Conservation (phyloP, 1,140 invertebrate species). For the Procambarus clarkii region DNA sequence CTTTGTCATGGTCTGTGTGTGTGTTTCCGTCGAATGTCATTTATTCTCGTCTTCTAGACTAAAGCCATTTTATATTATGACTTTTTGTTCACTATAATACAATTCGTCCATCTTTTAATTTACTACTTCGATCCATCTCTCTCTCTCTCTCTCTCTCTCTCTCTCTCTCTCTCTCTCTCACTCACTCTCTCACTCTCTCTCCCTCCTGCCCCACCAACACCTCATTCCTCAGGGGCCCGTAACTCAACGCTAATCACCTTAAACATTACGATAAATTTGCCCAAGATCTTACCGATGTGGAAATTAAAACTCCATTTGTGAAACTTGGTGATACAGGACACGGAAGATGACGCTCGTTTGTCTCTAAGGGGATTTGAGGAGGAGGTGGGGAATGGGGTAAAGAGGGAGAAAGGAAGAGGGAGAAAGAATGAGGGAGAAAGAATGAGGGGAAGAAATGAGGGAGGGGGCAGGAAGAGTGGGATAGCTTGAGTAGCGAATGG, state of each 20-base stretch:
- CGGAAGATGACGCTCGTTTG: neutral
- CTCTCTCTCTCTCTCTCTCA: neutral
- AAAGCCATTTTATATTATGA: too few species aligned
- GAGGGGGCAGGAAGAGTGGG: too few species aligned
- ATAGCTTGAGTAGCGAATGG: too few species aligned
- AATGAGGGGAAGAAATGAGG: too few species aligned
- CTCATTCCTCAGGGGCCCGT: neutral
- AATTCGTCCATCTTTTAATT: too few species aligned
- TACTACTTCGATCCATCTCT: too few species aligned
- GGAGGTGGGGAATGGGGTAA: too few species aligned
- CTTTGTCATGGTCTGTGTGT: too few species aligned
- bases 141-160: neutral
- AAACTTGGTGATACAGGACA: neutral
- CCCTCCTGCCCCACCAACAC: neutral
- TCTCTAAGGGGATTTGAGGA: neutral
- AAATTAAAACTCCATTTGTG: constrained; percentile 4
- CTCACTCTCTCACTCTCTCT: neutral
- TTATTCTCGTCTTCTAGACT: too few species aligned
- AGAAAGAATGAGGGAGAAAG: neutral
- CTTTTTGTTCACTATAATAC: too few species aligned
- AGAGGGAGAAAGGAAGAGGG: neutral
- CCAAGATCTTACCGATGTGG: neutral
- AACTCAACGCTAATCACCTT: neutral
- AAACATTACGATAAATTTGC: neutral
- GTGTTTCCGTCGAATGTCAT: too few species aligned